Conservation (phyloP, 1,140 invertebrate genomes). For the Rhagoletis zephyria region DNA sequence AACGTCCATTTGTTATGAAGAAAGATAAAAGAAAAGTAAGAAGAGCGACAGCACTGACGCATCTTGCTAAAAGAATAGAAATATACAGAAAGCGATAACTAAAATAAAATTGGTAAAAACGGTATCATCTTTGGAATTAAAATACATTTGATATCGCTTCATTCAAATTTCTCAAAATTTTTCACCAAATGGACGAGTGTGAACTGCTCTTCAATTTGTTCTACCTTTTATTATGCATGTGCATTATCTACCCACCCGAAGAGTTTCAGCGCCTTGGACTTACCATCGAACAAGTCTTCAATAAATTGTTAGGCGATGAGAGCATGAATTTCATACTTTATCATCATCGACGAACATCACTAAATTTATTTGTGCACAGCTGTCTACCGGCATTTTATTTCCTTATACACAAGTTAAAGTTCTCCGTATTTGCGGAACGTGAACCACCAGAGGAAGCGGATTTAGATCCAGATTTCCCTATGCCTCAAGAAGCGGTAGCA, state of each 20-base stretch:
- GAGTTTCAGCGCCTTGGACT: slow-evolving; percentile 84
- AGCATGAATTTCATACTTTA: slow-evolving; percentile 81
- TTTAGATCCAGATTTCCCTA: slow-evolving; percentile 71
- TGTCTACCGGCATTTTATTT: slow-evolving; percentile 81
- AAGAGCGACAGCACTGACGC: background rate
- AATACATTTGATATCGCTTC: background rate
- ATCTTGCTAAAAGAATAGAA: background rate
- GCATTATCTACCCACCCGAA: slow-evolving; percentile 82
- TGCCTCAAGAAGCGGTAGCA: slow-evolving; percentile 70
- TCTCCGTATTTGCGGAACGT: slow-evolving; percentile 73
- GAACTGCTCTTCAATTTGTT: slow-evolving; percentile 79
- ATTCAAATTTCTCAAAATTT: slow-evolving; percentile 52
- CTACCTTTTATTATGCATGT: slow-evolving; percentile 80
- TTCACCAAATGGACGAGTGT: slow-evolving; percentile 68
- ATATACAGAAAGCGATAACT: background rate
- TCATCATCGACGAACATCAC: slow-evolving; percentile 80
- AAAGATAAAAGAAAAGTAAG: background rate
- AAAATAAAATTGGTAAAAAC: background rate
- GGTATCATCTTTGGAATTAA: background rate
- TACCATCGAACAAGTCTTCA: slow-evolving; percentile 81
- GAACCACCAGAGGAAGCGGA: slow-evolving; percentile 67
- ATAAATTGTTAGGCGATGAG: slow-evolving; percentile 79
- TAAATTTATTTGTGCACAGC: slow-evolving; percentile 81
- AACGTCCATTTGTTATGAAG: background rate
- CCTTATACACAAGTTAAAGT: slow-evolving; percentile 74